Evolutionary conservation across 1,140 invertebrate genomes (phyloP).

Genomic region (Ladona fulva): DNA sequence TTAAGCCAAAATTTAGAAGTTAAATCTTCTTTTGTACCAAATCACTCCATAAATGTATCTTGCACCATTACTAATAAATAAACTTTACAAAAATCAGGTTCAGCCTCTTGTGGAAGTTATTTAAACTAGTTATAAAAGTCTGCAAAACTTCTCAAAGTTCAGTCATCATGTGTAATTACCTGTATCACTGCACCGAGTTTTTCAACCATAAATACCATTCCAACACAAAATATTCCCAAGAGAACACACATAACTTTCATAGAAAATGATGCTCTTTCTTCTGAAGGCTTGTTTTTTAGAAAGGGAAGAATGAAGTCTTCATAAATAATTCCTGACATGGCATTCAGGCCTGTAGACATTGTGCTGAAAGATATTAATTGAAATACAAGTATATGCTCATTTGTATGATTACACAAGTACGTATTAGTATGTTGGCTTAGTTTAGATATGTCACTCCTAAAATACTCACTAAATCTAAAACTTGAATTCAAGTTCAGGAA

Average conservation of each 20-base stretch:
- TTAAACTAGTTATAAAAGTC: too few relatives aligned
- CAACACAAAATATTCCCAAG: conserved; percentile 52
- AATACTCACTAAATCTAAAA: background rate
- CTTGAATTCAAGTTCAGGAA: background rate
- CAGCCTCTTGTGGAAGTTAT: too few relatives aligned
- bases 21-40: too few relatives aligned
- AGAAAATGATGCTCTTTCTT: conserved; percentile 50
- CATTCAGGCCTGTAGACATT: conserved; percentile 69
- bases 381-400: conserved; percentile 15
- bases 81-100: too few relatives aligned
- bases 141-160: too few relatives aligned
- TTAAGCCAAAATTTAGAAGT: too few relatives aligned
- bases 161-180: too few relatives aligned
- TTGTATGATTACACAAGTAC: background rate
- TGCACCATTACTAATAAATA: too few relatives aligned
- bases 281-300: conserved; percentile 48
- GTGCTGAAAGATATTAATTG: conserved; percentile 50
- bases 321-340: conserved; percentile 70
- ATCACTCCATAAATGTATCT: too few relatives aligned
- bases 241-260: conserved; percentile 60
- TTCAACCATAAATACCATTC: conserved; percentile 57
- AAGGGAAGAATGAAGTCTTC: conserved; percentile 65
- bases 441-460: conserved; percentile 20
- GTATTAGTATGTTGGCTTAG: conserved; percentile 20
- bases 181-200: conserved; percentile 58